phyloP scores from a whole-genome alignment of 2,888 invertebrate species.

The Torymus aiolomorphi region DNA sequence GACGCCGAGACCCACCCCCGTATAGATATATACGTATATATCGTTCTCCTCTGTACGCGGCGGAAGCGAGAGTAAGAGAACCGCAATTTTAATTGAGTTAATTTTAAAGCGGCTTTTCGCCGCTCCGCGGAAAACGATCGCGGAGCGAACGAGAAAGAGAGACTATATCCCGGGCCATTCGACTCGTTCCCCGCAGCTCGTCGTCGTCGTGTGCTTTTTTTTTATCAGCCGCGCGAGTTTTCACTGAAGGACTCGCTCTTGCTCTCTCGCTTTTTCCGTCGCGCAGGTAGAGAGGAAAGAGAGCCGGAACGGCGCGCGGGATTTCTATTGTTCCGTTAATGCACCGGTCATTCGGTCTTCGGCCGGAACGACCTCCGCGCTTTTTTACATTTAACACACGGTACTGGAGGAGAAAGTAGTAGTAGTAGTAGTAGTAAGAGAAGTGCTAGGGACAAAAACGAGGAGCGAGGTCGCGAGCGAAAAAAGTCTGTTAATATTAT shows the following conservation, averaged over 20 bases:
- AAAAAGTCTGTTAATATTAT: slow-evolving; percentile 14
- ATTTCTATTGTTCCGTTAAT: slow-evolving; percentile 36
- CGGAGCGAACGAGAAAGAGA: neutral
- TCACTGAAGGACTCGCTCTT: neutral
- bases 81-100: slow-evolving; percentile 66
- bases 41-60: neutral
- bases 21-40: too few relatives aligned
- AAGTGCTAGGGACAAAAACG: neutral
- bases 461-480: neutral
- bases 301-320: neutral
- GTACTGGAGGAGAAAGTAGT: neutral
- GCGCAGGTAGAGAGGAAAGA: too few relatives aligned
- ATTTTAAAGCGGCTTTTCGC: slow-evolving; percentile 59
- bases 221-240: slow-evolving; percentile 9
- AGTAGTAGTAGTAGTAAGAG: neutral
- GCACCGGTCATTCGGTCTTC: neutral
- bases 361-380: neutral
- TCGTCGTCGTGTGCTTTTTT: neutral
- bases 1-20: slow-evolving; percentile 44
- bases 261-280: neutral
- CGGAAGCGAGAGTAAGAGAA: neutral
- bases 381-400: slow-evolving; percentile 3
- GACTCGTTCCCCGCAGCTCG: neutral
- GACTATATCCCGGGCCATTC: neutral
- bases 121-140: slow-evolving; percentile 23